These are phyloP conservation scores for Dipodomys stephensi DNA, from an alignment of 2,113 vertebrate genomes.

Conservation along the genomic window DNA sequence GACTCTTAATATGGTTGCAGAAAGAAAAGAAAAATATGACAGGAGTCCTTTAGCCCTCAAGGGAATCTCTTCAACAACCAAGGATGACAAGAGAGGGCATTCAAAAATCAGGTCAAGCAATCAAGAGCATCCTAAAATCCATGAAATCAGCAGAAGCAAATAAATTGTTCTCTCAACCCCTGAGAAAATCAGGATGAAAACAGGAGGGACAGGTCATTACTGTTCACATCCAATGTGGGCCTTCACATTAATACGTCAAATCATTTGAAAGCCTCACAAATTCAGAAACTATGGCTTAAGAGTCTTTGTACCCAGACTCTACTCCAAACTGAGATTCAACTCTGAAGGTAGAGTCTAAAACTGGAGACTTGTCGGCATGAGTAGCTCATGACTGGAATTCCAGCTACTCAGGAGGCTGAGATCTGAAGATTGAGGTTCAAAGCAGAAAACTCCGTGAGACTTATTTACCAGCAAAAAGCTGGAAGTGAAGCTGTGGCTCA, in stretches of 20 bases:
- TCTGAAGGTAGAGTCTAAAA: constrained; percentile 61
- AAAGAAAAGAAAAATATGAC: constrained; percentile 13
- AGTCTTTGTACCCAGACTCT: neutral
- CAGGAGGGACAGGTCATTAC: constrained; percentile 3
- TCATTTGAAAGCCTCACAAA: constrained; percentile 60
- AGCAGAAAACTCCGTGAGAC: too few species aligned
- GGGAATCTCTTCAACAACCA: neutral
- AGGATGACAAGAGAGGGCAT: neutral
- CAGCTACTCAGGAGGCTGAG: too few species aligned
- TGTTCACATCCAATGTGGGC: neutral
- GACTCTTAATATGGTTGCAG: neutral
- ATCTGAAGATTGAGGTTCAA: too few species aligned
- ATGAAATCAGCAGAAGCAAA: constrained; percentile 35
- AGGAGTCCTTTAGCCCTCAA: constrained; percentile 11
- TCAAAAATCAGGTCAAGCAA: constrained; percentile 23
- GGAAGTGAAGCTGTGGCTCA: too few species aligned
- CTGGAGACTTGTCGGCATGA: neutral
- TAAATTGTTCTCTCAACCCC: constrained; percentile 13
- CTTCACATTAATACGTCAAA: constrained; percentile 48
- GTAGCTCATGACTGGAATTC: too few species aligned
- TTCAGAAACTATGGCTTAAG: constrained; percentile 47
- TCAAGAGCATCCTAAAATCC: constrained; percentile 32
- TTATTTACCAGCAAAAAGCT: too few species aligned
- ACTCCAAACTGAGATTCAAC: constrained; percentile 1
- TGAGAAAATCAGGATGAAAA: constrained; percentile 20